A percentile compares a stretch with the other conserved stretches of the same genome.
Conservation (phyloP, 2,888 invertebrate species). For the Thyatira batis region DNA sequence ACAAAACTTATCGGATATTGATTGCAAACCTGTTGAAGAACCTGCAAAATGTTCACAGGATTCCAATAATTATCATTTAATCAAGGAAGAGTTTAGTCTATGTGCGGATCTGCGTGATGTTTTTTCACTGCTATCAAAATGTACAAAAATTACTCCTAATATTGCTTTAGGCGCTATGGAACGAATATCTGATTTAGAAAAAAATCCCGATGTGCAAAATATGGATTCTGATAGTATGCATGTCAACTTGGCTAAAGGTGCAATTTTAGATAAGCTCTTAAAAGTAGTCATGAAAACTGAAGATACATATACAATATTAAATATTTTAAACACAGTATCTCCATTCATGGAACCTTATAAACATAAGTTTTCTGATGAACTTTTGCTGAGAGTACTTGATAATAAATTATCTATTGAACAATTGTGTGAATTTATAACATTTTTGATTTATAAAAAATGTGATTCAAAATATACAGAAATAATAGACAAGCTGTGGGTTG, state of each 20-base stretch:
- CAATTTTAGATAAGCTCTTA: slow-evolving; percentile 72
- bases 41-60: slow-evolving; percentile 40
- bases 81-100: slow-evolving; percentile 73
- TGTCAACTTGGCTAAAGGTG: slow-evolving; percentile 67
- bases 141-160: slow-evolving; percentile 76
- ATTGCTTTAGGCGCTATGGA: slow-evolving; percentile 77
- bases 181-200: slow-evolving; percentile 71
- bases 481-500: slow-evolving; percentile 86
- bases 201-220: slow-evolving; percentile 42
- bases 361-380: slow-evolving; percentile 83
- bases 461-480: slow-evolving; percentile 74
- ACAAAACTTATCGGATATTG: slow-evolving; percentile 62
- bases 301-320: slow-evolving; percentile 72
- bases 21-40: slow-evolving; percentile 38
- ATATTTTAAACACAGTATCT: slow-evolving; percentile 65
- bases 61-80: slow-evolving; percentile 60
- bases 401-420: slow-evolving; percentile 82
- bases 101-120: slow-evolving; percentile 71
- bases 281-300: slow-evolving; percentile 72
- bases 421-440: slow-evolving; percentile 81
- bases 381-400: slow-evolving; percentile 83
- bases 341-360: slow-evolving; percentile 68
- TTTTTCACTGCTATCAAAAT: slow-evolving; percentile 72
- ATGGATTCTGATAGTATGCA: slow-evolving; percentile 49
- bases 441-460: slow-evolving; percentile 73